Base-by-base conservation (phyloP, 2,888 invertebrate genomes). In the Eurytoma adleriae region DNA sequence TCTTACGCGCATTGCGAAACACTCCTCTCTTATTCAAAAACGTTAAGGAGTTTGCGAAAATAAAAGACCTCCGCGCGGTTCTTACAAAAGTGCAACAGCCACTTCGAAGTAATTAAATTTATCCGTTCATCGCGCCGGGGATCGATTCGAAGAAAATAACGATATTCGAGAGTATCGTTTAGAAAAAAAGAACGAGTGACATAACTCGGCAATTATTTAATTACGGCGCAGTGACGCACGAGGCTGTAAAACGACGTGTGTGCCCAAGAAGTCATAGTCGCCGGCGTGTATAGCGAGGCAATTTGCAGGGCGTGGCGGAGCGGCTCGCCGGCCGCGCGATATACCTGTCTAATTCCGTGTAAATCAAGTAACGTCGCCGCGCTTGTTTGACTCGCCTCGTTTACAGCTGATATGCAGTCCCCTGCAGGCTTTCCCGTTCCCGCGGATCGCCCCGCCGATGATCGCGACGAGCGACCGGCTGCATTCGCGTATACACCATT, bases 291-390 rank as follows among this genome's bases (percentile, higher is more conserved):
- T 54, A 30, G 54, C 66, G 50, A 30, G 64, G 75, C 79, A 68
- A 76, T 81, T 79, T 72, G 61, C 67, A 74, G 74, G 82, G 82
- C 78, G 82, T 82, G 80, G 82, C 82, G 54, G 62, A 14, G 64
- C 54, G 24, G 68, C 20, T 72, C 74, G 14, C 40, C 50, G 59
- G 50, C 16, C 56, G 18, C 56, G 50, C 74, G 62, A 73, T 79
- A 66, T 79, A 79, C 76, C 81, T 81, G 76, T 64, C 68, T 69
- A 76, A 82, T 76, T 76, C 69, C 67, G 69, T 73, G 79, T 76
- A 76, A 68, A 76, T 76, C 72, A 79, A 77, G 70, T 56, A 61
- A 64, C 75, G 78, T 77, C 59, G 70, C 40, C 74, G 74, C 48
- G 27, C 57, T 73, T 52, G 62, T 74, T 70, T 27, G 40, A 68